A percentile compares a stretch with the other conserved stretches of the same genome.
phyloP scores from a whole-genome alignment of 2,888 invertebrate genomes.

The Ormyrus thymus region DNA sequence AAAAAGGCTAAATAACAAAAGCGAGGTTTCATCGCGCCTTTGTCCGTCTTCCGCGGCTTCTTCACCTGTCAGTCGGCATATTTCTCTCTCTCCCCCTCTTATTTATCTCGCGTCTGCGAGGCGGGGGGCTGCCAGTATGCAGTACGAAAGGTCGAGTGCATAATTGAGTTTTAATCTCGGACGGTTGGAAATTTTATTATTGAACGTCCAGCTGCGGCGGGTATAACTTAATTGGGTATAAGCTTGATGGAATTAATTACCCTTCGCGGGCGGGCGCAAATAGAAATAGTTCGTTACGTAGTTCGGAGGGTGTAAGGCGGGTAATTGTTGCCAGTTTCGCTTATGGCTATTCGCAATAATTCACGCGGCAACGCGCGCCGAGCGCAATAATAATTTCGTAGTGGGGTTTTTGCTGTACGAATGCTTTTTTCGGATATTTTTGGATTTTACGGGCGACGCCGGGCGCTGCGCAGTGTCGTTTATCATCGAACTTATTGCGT shows the following conservation, averaged over 20 bases:
- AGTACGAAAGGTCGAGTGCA: constrained; percentile 20
- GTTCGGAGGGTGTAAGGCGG: neutral
- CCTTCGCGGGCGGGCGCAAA: neutral
- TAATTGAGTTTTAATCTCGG: constrained; percentile 53
- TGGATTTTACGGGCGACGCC: too few relatives aligned
- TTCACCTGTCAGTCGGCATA: constrained; percentile 29
- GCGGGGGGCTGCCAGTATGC: neutral
- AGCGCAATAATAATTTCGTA: too few relatives aligned
- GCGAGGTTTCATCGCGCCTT: neutral
- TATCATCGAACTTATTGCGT: too few relatives aligned
- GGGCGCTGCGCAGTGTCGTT: too few relatives aligned
- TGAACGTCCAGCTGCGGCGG: constrained; percentile 22
- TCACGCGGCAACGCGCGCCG: neutral
- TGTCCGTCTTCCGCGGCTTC: neutral
- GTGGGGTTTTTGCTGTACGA: too few relatives aligned
- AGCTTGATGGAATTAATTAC: constrained; percentile 47
- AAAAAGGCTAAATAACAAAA: too few relatives aligned
- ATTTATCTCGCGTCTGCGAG: neutral
- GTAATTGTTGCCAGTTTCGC: neutral
- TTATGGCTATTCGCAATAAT: constrained; percentile 20
- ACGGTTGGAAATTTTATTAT: constrained; percentile 45
- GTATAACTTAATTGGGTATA: constrained; percentile 42
- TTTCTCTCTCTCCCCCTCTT: constrained; percentile 10
- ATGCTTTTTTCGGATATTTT: too few relatives aligned
- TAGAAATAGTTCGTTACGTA: constrained; percentile 7